Evolutionary conservation across 2,888 invertebrate genomes (phyloP).

Genomic region (Drosophila sordidula): DNA sequence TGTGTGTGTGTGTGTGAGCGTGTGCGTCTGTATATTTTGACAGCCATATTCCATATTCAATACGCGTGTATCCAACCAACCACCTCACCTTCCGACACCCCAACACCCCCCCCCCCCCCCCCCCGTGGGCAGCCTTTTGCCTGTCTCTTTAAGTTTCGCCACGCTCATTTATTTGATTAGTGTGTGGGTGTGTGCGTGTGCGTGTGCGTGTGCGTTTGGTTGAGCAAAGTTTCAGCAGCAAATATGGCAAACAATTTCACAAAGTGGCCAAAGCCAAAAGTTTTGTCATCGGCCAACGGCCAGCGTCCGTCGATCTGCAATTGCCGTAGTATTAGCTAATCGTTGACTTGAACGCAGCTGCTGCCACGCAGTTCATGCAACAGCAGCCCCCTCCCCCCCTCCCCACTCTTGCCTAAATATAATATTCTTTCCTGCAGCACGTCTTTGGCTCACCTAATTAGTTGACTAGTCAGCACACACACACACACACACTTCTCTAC

Average conservation of each 20-base stretch:
- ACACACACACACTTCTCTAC: background rate
- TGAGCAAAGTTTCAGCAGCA: slow-evolving; percentile 68
- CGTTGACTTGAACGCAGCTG: slow-evolving; percentile 52
- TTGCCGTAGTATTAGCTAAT: slow-evolving; percentile 69
- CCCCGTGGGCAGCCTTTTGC: background rate
- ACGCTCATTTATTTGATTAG: slow-evolving; percentile 73
- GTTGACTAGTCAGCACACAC: slow-evolving; percentile 20
- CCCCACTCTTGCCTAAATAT: background rate
- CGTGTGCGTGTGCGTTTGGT: slow-evolving; percentile 16
- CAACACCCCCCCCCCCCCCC: no score
- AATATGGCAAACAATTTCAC: slow-evolving; percentile 81
- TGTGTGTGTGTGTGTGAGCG: slow-evolving; percentile 25
- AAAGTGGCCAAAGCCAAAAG: slow-evolving; percentile 74
- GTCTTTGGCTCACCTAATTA: slow-evolving; percentile 63
- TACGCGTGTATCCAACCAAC: slow-evolving; percentile 54
- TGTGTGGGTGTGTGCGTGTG: slow-evolving; percentile 20
- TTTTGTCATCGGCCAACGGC: slow-evolving; percentile 54
- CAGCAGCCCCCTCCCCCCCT: background rate
- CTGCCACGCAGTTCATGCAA: slow-evolving; percentile 1
- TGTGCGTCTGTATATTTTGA: slow-evolving; percentile 44
- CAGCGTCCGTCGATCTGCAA: slow-evolving; percentile 56
- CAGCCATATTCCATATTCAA: slow-evolving; percentile 75
- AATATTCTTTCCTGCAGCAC: slow-evolving; percentile 21
- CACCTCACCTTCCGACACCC: background rate
- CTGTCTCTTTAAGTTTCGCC: slow-evolving; percentile 39